Evolutionary conservation across 2,888 invertebrate species (phyloP), one percentile per base, ranked within the genome.

Genomic region (Polyommatus icarus): DNA sequence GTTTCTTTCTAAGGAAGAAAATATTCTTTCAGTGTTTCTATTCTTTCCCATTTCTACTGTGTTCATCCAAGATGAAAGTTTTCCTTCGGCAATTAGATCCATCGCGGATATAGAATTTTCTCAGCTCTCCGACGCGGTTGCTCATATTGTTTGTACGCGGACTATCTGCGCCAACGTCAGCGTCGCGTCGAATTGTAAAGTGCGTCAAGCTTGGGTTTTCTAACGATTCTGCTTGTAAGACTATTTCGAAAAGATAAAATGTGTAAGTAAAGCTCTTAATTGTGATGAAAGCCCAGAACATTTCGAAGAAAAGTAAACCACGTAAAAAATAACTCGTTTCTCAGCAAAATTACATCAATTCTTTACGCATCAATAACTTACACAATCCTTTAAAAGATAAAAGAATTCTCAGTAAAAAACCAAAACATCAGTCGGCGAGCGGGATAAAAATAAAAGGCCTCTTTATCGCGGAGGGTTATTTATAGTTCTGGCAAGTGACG

Each of bases 401-500:
- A 67, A 32, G 15, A 32, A 29, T 18, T 67, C 29, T 2, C 54
- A 54, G 54, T 20, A 46, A 79, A 79, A 79, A 78, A 78, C 77
- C 76, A 78, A 80, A 80, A 78, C 29, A 67, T 32, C 29, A 18
- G 29, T 20, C 24, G 67, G 29, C 67, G 18, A 32, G 15, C 29
- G 67, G 67, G 29, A 32, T 79, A 81, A 77, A 78, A 77, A 72
- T 78, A 81, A 78, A 78, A 78, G 79, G 76, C 78, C 78, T 87
- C 86, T 86, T 86, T 87, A 59, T 77, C 88, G 90, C 88, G 91
- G 89, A 40, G 87, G 88, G 88, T 88, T 92, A 92, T 93, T 91
- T 90, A 91, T 90, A 92, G 87, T 88, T 84, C 84, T 85, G 87
- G 85, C 88, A 90, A 90, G 88, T 90, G 90, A 86, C 89, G 89